Conservation (phyloP, 2,113 vertebrate species). For the Scomber japonicus region DNA sequence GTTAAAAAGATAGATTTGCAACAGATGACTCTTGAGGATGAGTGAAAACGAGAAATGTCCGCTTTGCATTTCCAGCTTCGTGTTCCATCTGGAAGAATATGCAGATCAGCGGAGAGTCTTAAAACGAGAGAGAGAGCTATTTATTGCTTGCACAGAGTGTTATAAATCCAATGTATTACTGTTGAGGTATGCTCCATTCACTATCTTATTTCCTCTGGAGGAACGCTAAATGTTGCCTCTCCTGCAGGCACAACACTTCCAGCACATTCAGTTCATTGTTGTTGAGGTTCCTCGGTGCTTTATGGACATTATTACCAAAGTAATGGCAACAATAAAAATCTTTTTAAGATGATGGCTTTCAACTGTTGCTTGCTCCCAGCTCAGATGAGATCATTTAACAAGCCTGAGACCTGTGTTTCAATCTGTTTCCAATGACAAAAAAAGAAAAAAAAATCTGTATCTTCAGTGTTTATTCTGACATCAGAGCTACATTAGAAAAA, state of each 20-base stretch:
- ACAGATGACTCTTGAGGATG: constrained; percentile 7
- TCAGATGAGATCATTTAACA: constrained; percentile 15
- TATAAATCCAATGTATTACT: constrained; percentile 51
- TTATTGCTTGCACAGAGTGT: constrained; percentile 35
- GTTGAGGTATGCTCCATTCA: constrained; percentile 9
- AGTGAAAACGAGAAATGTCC: constrained; percentile 39
- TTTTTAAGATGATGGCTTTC: constrained; percentile 3
- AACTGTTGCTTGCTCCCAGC: constrained; percentile 17
- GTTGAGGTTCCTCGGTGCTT: background rate
- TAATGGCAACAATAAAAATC: constrained; percentile 13
- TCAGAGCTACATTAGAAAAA: background rate
- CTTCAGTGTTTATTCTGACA: constrained; percentile 5
- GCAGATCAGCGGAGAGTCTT: constrained; percentile 44
- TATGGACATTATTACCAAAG: background rate
- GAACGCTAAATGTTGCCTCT: background rate
- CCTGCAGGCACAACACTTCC: constrained; percentile 9
- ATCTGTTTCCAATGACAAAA: background rate
- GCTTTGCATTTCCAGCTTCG: constrained; percentile 55
- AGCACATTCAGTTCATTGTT: constrained; percentile 20
- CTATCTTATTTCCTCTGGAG: constrained; percentile 32
- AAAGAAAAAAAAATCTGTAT: background rate
- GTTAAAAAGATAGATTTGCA: constrained; percentile 20
- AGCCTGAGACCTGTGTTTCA: background rate
- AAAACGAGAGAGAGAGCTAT: constrained; percentile 16
- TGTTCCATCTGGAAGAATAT: constrained; percentile 48